These are phyloP conservation scores for Heliconius nattereri DNA, from an alignment of 1,140 invertebrate species.

Conservation along the genomic window DNA sequence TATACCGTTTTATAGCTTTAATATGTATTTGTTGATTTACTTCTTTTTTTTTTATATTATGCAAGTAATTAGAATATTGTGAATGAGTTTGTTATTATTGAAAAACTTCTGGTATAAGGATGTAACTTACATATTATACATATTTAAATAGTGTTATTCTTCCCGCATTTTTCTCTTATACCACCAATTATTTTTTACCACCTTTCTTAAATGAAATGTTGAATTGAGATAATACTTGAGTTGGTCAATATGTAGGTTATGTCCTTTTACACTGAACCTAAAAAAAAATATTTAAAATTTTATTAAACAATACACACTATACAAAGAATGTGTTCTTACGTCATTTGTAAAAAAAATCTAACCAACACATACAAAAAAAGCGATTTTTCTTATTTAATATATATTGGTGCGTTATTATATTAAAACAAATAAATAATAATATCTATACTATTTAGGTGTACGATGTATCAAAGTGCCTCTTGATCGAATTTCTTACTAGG, in stretches of 20 bases:
- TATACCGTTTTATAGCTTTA: constrained; percentile 13
- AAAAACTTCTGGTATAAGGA: not conserved
- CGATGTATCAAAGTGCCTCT: constrained; percentile 35
- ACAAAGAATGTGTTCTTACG: not conserved
- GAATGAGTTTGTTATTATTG: not conserved
- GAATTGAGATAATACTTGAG: too few species aligned
- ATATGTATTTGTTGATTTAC: constrained; percentile 8
- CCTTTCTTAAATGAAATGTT: too few species aligned
- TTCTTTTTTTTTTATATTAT: not conserved
- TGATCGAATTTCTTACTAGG: constrained; percentile 35
- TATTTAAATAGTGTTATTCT: too few species aligned
- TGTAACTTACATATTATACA: not conserved
- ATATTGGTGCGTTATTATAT: constrained; percentile 3
- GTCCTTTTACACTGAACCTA: not conserved
- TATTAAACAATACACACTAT: not conserved
- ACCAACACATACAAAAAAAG: not conserved
- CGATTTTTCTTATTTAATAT: not conserved
- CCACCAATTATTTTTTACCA: too few species aligned
- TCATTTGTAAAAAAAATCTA: not conserved
- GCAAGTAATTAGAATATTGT: not conserved
- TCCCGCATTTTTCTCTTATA: too few species aligned
- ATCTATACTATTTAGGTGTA: not conserved
- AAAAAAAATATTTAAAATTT: too few species aligned
- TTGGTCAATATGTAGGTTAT: not conserved
- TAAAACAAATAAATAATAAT: not conserved